Evolutionary conservation across 2,888 invertebrate species (phyloP), one percentile per base, ranked within the genome.

Genomic region (Hypena proboscidalis): DNA sequence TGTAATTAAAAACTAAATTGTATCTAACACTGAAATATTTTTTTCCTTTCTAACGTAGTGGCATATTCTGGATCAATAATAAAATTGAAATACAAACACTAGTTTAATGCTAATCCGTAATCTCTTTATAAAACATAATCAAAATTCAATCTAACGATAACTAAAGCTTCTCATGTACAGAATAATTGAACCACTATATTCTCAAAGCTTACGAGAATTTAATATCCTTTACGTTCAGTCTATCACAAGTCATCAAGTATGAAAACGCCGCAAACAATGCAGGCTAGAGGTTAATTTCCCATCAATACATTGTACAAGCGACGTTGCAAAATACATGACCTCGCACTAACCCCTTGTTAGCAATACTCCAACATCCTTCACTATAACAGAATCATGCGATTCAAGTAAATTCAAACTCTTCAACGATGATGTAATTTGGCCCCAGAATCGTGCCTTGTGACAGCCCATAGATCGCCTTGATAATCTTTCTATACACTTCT

Each of bases 241-340:
- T 60, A 58, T 58, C 63, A 54, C 39, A 41, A 50, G 37, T 43
- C 36, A 35, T 26, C 53, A 50, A 59, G 36, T 48, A 59, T 46
- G 53, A 57, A 48, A 48, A 46, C 40, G 10, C 40, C 14, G 32
- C 25, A 48, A 13, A 62, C 61, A 62, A 62, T 64, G 31, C 45
- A 50, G 65, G 61, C 14, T 46, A 60, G 33, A 62, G 65, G 65
- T 64, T 57, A 64, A 60, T 56, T 31, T 46, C 44, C 42, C 45
- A 40, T 49, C 45, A 50, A 57, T 53, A 59, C 49, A 46, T 40
- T 51, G 50, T 60, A 37, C 5, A 21, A 49, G 31, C 36, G 31
- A 38, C 31, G 37, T 43, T n/a, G 21, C 30, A 22, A 36, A 58
- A 38, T 40, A 53, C 38, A 20, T 36, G 45, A 38, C 55, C 44